phyloP scores from a whole-genome alignment of 2,888 invertebrate species.

The Leptopterna dolabrata region DNA sequence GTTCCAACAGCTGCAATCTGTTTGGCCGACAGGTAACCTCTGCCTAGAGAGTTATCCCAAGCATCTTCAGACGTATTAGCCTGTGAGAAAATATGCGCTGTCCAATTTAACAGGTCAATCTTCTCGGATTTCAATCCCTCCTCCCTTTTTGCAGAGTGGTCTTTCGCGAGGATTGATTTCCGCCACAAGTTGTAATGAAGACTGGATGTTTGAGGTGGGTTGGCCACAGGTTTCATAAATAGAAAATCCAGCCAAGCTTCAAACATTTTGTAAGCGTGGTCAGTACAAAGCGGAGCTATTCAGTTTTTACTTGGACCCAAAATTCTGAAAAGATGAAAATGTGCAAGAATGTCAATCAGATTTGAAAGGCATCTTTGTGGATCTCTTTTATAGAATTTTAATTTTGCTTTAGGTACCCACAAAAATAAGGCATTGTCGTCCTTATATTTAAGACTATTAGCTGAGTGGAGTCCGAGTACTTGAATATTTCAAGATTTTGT shows the following conservation, averaged over 20 bases:
- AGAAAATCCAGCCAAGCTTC: constrained; percentile 3
- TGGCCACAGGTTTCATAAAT: neutral
- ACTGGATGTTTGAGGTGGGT: neutral
- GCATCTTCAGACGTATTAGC: constrained; percentile 36
- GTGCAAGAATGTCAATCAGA: too few species aligned
- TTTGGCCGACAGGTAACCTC: constrained; percentile 29
- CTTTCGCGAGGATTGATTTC: constrained; percentile 19
- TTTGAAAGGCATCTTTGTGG: too few species aligned
- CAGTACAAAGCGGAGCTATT: too few species aligned
- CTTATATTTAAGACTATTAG: too few species aligned
- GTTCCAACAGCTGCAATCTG: constrained; percentile 55
- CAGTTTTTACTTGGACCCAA: too few species aligned
- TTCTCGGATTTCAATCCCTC: constrained; percentile 42
- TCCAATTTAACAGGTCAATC: constrained; percentile 56
- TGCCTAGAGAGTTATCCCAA: constrained; percentile 44
- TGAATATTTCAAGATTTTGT: too few species aligned
- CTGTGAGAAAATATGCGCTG: constrained; percentile 55
- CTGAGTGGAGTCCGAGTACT: too few species aligned
- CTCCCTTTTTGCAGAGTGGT: neutral
- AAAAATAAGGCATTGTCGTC: too few species aligned
- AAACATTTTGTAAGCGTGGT: neutral
- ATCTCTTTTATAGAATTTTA: too few species aligned
- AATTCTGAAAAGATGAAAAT: too few species aligned
- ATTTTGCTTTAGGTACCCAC: too few species aligned
- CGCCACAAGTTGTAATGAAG: constrained; percentile 45